phyloP scores from a whole-genome alignment of 2,113 vertebrate genomes.

The Zapornia atra region DNA sequence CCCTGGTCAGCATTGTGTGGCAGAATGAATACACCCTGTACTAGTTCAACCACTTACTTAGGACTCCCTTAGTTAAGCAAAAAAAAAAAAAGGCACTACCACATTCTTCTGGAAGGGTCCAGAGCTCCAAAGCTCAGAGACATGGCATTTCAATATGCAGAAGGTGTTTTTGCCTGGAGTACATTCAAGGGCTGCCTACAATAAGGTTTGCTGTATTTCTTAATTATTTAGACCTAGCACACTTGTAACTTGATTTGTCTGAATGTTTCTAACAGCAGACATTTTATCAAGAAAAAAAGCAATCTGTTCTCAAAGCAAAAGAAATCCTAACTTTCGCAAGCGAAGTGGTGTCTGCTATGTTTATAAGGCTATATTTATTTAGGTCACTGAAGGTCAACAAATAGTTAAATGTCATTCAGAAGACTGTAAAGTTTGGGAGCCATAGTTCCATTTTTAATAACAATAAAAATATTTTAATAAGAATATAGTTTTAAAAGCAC shows the following conservation, averaged over 20 bases:
- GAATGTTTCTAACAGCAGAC: background rate
- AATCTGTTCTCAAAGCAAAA: background rate
- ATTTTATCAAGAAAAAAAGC: background rate
- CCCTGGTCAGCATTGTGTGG: background rate
- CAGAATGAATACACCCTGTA: background rate
- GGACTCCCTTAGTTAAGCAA: background rate
- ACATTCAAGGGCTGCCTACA: background rate
- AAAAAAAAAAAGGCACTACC: background rate
- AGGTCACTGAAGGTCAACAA: background rate
- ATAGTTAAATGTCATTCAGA: conserved; percentile 9
- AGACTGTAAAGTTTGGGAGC: background rate
- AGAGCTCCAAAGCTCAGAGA: background rate
- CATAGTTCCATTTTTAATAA: background rate
- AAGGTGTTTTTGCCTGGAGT: background rate
- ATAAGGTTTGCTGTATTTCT: background rate
- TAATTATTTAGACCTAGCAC: background rate
- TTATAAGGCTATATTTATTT: background rate
- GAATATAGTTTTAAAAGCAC: background rate
- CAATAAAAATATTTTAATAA: background rate
- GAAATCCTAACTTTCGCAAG: background rate
- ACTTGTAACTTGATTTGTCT: background rate
- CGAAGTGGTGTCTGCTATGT: background rate
- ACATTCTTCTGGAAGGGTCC: background rate
- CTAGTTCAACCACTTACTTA: background rate
- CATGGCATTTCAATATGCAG: background rate